Evolutionary conservation across 1,140 invertebrate genomes (phyloP).

Genomic region (Bombus confusus): DNA sequence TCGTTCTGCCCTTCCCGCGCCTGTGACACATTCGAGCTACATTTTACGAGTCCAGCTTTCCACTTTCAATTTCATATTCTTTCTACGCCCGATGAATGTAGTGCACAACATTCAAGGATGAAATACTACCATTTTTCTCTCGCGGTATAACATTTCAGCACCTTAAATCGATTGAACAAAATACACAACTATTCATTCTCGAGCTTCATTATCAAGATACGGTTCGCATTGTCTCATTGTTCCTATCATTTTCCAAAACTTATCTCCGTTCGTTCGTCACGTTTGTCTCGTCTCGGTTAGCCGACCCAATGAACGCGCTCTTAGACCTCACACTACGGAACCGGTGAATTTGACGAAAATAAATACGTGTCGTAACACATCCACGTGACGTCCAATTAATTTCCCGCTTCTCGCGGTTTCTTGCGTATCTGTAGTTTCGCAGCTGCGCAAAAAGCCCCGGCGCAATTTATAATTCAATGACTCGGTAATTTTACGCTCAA

Average conservation of each 20-base stretch:
- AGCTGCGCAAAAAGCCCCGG: neutral
- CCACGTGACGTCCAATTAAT: slow-evolving; percentile 48
- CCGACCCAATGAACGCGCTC: neutral
- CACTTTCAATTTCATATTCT: neutral
- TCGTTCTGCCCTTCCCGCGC: neutral
- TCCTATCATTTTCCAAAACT: neutral
- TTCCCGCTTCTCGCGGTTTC: neutral
- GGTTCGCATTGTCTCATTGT: neutral
- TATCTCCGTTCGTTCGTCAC: neutral
- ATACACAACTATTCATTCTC: neutral
- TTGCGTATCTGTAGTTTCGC: neutral
- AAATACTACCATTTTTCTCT: neutral
- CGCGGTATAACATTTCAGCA: neutral
- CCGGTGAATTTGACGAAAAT: slow-evolving; percentile 20
- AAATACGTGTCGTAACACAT: slow-evolving; percentile 25
- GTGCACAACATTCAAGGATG: neutral
- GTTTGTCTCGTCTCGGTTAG: neutral
- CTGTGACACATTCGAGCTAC: neutral
- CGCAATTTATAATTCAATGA: slow-evolving; percentile 42
- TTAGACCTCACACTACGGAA: neutral
- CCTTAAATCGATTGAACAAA: neutral
- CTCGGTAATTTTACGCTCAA: slow-evolving; percentile 47
- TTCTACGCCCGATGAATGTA: neutral
- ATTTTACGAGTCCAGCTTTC: neutral
- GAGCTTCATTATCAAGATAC: no score